Percentiles rank a stretch among this genome's conserved stretches.
Conservation (phyloP, 2,797 vertebrate genomes). For the Rhinatrema bivittatum region DNA sequence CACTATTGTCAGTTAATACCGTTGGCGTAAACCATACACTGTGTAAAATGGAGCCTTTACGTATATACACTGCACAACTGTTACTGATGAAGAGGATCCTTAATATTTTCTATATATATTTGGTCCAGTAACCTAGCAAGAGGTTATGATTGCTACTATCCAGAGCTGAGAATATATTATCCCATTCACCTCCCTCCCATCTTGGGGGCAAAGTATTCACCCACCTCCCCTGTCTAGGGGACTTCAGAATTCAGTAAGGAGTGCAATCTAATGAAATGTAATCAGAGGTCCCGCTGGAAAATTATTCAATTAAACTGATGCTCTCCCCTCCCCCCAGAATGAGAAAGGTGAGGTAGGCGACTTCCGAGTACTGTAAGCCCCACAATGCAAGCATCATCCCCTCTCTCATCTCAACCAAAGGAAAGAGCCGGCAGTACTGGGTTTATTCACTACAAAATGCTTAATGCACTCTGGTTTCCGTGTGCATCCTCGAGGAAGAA, state of each 20-base stretch:
- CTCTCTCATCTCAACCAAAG: too few species aligned
- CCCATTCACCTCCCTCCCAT: background rate
- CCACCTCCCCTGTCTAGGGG: background rate
- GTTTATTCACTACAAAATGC: conserved; percentile 33
- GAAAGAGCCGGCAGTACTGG: conserved; percentile 6
- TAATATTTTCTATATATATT: too few species aligned
- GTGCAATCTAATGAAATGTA: conserved; percentile 18
- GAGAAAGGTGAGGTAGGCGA: too few species aligned
- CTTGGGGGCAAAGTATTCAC: background rate
- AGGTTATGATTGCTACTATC: too few species aligned
- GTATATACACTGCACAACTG: too few species aligned
- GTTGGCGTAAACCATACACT: too few species aligned
- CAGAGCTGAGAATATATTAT: background rate
- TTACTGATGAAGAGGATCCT: too few species aligned
- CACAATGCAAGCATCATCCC: background rate
- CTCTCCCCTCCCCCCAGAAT: too few species aligned
- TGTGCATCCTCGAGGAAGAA: conserved; percentile 18
- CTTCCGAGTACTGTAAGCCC: too few species aligned
- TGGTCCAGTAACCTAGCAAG: too few species aligned
- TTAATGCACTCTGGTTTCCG: conserved; percentile 20
- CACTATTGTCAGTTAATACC: too few species aligned
- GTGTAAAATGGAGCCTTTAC: too few species aligned
- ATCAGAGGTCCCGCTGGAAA: conserved; percentile 11
- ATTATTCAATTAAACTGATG: conserved; percentile 20
- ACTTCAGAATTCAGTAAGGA: background rate